phyloP scores from a whole-genome alignment of 2,888 invertebrate species.

The Argynnis bischoffii region DNA sequence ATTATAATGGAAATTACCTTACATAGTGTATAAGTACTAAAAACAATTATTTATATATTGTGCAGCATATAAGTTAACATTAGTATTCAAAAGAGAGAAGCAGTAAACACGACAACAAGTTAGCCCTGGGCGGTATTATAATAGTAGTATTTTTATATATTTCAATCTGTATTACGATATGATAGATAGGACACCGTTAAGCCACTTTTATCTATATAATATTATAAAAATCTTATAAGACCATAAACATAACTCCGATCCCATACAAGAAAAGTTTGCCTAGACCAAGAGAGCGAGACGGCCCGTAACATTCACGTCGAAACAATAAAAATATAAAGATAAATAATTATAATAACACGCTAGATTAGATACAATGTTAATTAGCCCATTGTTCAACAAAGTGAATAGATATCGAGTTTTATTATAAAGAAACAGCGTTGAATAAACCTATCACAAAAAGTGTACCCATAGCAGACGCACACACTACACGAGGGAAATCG shows the following conservation, averaged over 20 bases:
- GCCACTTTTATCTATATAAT: neutral
- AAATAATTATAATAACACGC: conserved; percentile 57
- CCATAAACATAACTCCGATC: conserved; percentile 23
- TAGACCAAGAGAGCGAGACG: conserved; percentile 43
- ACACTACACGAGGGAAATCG: conserved; percentile 43
- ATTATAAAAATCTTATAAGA: neutral
- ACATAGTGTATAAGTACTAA: too few relatives aligned
- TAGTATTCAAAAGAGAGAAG: conserved; percentile 24
- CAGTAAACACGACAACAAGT: conserved; percentile 25
- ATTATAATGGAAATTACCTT: too few relatives aligned
- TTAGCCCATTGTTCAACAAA: conserved; percentile 59
- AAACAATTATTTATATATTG: too few relatives aligned
- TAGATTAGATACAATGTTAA: conserved; percentile 57
- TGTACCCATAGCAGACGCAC: conserved; percentile 36
- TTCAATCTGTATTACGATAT: too few relatives aligned
- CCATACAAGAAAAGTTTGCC: conserved; percentile 34
- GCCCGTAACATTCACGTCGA: conserved; percentile 40
- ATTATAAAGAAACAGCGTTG: conserved; percentile 48
- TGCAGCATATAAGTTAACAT: conserved; percentile 4
- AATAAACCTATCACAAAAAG: conserved; percentile 42
- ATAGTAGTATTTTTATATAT: too few relatives aligned
- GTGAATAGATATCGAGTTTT: conserved; percentile 53
- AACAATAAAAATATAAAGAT: conserved; percentile 53
- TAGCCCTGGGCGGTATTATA: conserved; percentile 8
- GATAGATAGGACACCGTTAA: too few relatives aligned